Evolutionary conservation across 1,140 invertebrate genomes (phyloP).

Genomic region (Achatina immaculata): DNA sequence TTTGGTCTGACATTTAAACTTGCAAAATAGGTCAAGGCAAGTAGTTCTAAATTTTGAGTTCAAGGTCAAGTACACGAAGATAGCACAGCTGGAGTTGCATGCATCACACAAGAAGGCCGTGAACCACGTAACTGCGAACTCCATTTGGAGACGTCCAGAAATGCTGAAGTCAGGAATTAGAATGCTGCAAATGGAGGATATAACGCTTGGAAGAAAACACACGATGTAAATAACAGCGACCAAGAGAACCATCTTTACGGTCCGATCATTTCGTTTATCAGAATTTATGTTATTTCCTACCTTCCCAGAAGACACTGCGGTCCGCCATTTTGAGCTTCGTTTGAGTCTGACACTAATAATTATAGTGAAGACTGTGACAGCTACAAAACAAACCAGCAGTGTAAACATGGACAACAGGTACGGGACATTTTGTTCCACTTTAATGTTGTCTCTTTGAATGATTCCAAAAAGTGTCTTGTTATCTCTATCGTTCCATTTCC

Average conservation of each 20-base stretch:
- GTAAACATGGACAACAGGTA: background rate
- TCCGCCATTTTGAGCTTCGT: background rate
- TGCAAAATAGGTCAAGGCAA: too few relatives aligned
- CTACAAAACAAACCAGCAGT: background rate
- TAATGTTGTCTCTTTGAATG: background rate
- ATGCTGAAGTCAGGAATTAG: background rate
- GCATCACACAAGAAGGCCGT: too few relatives aligned
- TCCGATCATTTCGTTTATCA: background rate
- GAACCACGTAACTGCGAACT: background rate
- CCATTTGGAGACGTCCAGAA: background rate
- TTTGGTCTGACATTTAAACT: too few relatives aligned
- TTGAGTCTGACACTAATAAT: background rate
- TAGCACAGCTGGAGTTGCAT: background rate
- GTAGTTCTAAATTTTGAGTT: conserved; percentile 2
- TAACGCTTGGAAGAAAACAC: background rate
- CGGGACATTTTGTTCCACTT: background rate
- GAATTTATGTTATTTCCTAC: background rate
- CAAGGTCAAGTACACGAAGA: background rate
- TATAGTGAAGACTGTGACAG: background rate
- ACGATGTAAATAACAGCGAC: background rate
- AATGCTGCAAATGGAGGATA: background rate
- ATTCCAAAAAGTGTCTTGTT: background rate
- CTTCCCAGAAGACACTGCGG: too few relatives aligned
- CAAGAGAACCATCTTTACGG: background rate
- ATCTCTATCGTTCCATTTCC: background rate